Evolutionary conservation across 2,113 vertebrate species (phyloP).

Genomic region (Tonatia bakeri): DNA sequence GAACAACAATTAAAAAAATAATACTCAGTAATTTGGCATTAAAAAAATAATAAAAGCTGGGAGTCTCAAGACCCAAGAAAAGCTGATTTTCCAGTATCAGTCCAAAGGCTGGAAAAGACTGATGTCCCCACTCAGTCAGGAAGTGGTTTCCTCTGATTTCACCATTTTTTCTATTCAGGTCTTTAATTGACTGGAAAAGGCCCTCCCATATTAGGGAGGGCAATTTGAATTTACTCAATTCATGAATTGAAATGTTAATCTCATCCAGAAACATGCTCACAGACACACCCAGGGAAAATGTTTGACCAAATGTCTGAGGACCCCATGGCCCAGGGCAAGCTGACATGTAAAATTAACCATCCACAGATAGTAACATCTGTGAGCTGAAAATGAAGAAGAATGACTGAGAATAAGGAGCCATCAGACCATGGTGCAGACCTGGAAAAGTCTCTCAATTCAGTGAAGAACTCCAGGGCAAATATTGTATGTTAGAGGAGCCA

Average conservation of each 20-base stretch:
- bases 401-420: not conserved
- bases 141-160: not conserved
- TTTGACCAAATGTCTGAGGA: not conserved
- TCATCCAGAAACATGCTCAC: not conserved
- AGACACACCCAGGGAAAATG: not conserved
- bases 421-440: not conserved
- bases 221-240: not conserved
- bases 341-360: not conserved
- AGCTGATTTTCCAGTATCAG: not conserved
- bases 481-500: not conserved
- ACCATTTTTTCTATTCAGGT: not conserved
- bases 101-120: not conserved
- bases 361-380: not conserved
- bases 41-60: not conserved
- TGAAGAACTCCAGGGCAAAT: not conserved
- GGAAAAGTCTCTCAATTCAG: not conserved
- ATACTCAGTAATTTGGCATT: no score
- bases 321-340: not conserved
- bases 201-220: not conserved
- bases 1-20: no score
- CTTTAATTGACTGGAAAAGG: not conserved
- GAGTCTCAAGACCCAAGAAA: not conserved
- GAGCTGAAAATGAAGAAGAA: not conserved
- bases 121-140: not conserved
- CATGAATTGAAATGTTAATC: not conserved